phyloP scores from a whole-genome alignment of 2,113 vertebrate species.

The Lagenorhynchus albirostris region DNA sequence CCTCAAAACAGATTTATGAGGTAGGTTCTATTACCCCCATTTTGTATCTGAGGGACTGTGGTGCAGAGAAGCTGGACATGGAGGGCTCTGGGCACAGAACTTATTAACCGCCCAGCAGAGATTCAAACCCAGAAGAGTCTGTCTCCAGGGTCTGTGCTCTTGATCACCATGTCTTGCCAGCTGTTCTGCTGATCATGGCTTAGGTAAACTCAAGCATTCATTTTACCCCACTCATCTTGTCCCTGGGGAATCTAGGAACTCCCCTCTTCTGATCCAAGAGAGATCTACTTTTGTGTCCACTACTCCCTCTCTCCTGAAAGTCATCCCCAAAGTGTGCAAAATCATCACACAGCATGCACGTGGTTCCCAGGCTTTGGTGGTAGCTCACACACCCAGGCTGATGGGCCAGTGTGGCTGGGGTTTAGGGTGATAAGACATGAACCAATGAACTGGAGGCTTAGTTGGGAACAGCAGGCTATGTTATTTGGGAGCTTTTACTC shows the following conservation, averaged over 20 bases:
- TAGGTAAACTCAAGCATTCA: not conserved
- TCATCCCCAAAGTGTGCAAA: not conserved
- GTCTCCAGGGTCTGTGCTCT: not conserved
- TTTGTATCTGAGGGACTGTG: not conserved
- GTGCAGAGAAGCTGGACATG: not conserved
- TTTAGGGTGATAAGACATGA: not conserved
- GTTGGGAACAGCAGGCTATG: not conserved
- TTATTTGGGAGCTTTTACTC: not conserved
- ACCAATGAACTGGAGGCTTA: not conserved
- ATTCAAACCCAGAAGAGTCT: not conserved
- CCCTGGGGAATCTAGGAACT: not conserved
- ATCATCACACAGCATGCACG: accelerated
- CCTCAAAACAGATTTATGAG: not conserved
- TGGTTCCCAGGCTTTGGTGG: not conserved
- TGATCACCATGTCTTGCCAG: not conserved
- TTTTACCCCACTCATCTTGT: not conserved
- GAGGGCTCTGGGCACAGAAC: not conserved
- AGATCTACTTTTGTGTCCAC: not conserved
- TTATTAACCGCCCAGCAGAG: not conserved
- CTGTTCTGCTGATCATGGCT: not conserved
- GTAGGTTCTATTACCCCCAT: not conserved
- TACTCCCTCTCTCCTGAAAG: not conserved
- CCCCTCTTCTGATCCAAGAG: not conserved
- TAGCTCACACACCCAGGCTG: not conserved
- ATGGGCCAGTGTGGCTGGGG: no score